Percentiles rank a stretch among this genome's conserved stretches.
Conservation (phyloP, 30 jellyfish, hydroid and myxozoan genomes). For the Sanderia malayensis region DNA sequence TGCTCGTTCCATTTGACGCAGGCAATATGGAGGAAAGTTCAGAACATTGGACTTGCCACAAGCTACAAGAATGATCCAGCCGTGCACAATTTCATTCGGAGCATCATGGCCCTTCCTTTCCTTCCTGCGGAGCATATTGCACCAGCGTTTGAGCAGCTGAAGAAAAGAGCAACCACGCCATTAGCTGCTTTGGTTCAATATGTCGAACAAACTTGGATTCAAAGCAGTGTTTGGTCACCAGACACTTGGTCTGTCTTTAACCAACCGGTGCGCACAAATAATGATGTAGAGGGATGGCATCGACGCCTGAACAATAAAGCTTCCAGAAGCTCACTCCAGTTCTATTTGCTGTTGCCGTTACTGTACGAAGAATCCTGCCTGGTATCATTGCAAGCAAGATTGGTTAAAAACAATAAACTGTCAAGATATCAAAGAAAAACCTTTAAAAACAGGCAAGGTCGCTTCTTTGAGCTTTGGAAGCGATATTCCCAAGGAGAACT, state of each 20-base stretch:
- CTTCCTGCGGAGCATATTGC: neutral
- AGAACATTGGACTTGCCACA: neutral
- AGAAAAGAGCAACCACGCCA: too few species aligned
- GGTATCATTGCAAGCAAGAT: too few species aligned
- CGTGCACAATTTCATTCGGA: too few species aligned
- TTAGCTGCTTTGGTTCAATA: neutral
- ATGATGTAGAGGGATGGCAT: slow-evolving; percentile 31
- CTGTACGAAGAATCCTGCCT: too few species aligned
- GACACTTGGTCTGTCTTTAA: slow-evolving; percentile 14
- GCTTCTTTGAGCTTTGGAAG: too few species aligned
- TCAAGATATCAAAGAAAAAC: too few species aligned
- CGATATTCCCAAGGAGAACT: too few species aligned
- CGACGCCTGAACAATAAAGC: slow-evolving; percentile 14
- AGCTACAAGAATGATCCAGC: neutral
- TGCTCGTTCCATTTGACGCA: neutral
- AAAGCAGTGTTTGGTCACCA: neutral
- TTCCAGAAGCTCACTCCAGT: slow-evolving; percentile 1
- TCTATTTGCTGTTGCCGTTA: neutral
- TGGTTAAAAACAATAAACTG: too few species aligned
- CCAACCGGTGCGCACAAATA: slow-evolving; percentile 6
- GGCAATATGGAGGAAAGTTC: slow-evolving; percentile 1
- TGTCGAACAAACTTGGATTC: neutral
- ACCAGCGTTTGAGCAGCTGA: too few species aligned
- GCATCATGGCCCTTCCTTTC: slow-evolving; percentile 3
- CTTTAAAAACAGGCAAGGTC: too few species aligned